A percentile compares a stretch with the other conserved stretches of the same genome.
phyloP scores from a whole-genome alignment of 1,140 invertebrate species.

The Drosophila burlai region DNA sequence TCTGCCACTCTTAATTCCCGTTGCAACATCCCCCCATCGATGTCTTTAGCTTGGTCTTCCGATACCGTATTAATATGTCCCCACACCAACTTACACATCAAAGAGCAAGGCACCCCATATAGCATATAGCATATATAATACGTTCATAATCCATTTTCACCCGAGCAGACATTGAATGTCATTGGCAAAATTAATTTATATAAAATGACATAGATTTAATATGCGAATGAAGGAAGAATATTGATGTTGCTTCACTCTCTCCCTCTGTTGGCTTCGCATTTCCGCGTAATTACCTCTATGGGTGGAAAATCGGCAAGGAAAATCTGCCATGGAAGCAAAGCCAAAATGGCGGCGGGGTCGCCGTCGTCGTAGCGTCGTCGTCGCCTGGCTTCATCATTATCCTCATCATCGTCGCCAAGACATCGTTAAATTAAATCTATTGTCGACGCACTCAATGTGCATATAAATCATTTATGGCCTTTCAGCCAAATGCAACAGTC shows the following conservation, averaged over 20 bases:
- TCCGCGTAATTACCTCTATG: constrained; percentile 69
- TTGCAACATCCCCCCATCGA: background rate
- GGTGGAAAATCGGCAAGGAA: constrained; percentile 8
- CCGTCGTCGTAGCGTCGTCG: constrained; percentile 19
- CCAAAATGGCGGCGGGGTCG: constrained; percentile 60
- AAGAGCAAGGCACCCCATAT: background rate
- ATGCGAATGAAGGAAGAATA: constrained; percentile 46
- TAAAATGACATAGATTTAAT: constrained; percentile 62
- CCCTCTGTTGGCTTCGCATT: constrained; percentile 30
- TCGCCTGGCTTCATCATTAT: constrained; percentile 26
- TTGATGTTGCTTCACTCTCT: constrained; percentile 47
- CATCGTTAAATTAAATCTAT: constrained; percentile 79
- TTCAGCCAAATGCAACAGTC: constrained; percentile 50
- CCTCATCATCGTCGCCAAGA: constrained; percentile 61
- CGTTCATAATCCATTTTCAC: constrained; percentile 49
- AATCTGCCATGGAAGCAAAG: constrained; percentile 43
- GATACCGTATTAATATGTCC: constrained; percentile 24
- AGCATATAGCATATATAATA: constrained; percentile 25
- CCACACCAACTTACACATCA: constrained; percentile 15
- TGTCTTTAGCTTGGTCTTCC: constrained; percentile 2
- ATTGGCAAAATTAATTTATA: constrained; percentile 68
- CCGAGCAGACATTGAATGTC: constrained; percentile 56
- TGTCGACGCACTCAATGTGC: constrained; percentile 76
- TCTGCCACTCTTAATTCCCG: constrained; percentile 1
- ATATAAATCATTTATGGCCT: constrained; percentile 75